Base-by-base conservation (phyloP, 2,113 vertebrate species). In the Paramisgurnus dabryanus region DNA sequence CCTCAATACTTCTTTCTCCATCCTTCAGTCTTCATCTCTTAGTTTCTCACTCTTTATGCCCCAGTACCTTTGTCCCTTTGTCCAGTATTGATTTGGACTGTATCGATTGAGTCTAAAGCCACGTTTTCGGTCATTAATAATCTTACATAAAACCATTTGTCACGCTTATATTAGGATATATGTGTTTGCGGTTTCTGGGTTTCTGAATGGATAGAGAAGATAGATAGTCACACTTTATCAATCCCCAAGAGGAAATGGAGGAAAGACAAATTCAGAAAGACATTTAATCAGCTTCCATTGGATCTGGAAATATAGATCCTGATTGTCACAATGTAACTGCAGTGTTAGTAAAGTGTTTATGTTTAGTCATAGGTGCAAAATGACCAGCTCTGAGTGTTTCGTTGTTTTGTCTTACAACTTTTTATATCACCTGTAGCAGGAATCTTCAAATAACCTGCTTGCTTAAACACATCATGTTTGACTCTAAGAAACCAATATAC, bases 81-180 rank as follows among this genome's bases (percentile, higher is more conserved):
- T 77, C 75, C 75, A 53, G 11, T 55, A 77, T 77, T 76, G 74
- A 76, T 76, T 47, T 66, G 47, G 47, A 55, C 47, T 13, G 10
- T 66, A 66, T 77, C 40, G 63, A 67, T 50, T 66, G 63, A 7
- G 61, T 27, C 40, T 67, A 41, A 47, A 55, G 63, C 47, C 15
- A 65, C 61, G 66, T 77, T 53, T 55, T 41, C 63, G 66, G 47
- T 27, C 49, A 77, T 67, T 77, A 77, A 66, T 77, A 77, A 53
- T 66, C 34, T 39, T 66, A 5, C 63, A 41, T 64, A 39, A 49
- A 64, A 75, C 18, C 9, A 76, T 76, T 76, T 76, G 34, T 77
- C 63, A 67, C 41, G 10, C 63, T 75, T 50, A 64, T 64, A 27
- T 34, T 75, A 10, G 45, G 58, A 63, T 49, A 15, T 60, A 64